Base-by-base conservation (phyloP, 2,113 vertebrate species). In the Mastomys coucha region DNA sequence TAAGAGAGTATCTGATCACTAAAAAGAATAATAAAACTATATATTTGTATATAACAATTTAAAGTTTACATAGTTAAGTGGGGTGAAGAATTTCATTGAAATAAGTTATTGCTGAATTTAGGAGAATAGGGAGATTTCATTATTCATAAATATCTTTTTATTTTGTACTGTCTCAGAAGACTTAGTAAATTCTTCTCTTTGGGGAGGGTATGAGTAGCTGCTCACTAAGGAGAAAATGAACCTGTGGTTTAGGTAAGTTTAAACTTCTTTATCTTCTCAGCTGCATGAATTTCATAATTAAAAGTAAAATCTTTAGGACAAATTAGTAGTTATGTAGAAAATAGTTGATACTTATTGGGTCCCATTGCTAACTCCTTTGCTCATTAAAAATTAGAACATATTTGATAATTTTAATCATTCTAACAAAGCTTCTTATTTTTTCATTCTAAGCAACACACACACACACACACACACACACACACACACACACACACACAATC, bases 391-490 rank as follows among this genome's bases (percentile, higher is more conserved):
- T 91, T 39, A n/a, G 20, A 42, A 96, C 28, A 90, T 17, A 65
- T 91, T 26, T 86, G 63, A 95, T 56, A 94, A 42, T 78, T 92
- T 58, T 42, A 7, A 13, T 58, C 89, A 95, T 33, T 87, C 12
- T 76, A 88, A 33, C 26, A 91, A 96, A 96, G 28, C 8, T 22
- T 77, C 51, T 26, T 26, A 88, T 94, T 96, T 94, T 85, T 90
- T 81, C 90, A 7, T 92, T 92, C 3, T 90, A 89, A 72, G 14
- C 24, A 92, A 39, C 94, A 92, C 91, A 77, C 76, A 78, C 81
- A 81, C 80, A 60, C 93, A 94, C 75, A 36, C 42, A 72, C 95
- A 94, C 87, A 88, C 75, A 76, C 87, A 91, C 80, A 65, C 91
- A 96, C 73, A 26, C 10, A 81, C 67, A 69, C 67, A 69, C 13